phyloP scores from a whole-genome alignment of 1,140 invertebrate species.

The Zaprionus gabonicus region DNA sequence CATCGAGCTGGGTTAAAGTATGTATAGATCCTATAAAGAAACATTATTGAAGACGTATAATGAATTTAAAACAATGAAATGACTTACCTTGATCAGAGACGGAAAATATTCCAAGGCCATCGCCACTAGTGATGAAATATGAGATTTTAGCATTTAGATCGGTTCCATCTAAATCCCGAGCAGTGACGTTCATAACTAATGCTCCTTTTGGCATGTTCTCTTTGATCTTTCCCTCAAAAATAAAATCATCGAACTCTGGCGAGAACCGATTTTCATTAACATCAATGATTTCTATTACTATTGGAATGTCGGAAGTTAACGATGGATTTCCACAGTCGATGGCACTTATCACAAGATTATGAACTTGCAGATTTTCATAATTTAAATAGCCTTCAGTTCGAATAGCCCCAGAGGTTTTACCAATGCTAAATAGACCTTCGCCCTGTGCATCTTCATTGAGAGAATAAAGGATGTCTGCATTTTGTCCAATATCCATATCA shows the following conservation, averaged over 20 bases:
- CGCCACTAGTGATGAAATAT: constrained; percentile 95
- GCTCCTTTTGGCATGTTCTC: constrained; percentile 92
- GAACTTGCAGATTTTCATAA: constrained; percentile 94
- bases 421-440: constrained; percentile 88
- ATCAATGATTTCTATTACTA: constrained; percentile 95
- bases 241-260: constrained; percentile 93
- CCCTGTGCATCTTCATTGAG: constrained; percentile 89
- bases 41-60: neutral
- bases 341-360: constrained; percentile 93
- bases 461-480: constrained; percentile 91
- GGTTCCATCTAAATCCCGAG: constrained; percentile 91
- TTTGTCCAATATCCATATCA: constrained; percentile 93
- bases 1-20: constrained; percentile 93
- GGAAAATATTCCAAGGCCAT: constrained; percentile 95
- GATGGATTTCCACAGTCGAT: constrained; percentile 91
- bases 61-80: neutral
- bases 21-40: constrained; percentile 91
- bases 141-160: constrained; percentile 91
- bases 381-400: constrained; percentile 91
- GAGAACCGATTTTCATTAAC: constrained; percentile 96
- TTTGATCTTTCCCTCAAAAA: constrained; percentile 88
- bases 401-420: constrained; percentile 92
- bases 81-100: constrained; percentile 94
- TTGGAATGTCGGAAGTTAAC: constrained; percentile 89
- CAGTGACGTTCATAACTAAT: constrained; percentile 91